Evolutionary conservation across 1,140 invertebrate genomes (phyloP), one percentile per base, ranked within the genome.

Genomic region (Teleopsis dalmanni): DNA sequence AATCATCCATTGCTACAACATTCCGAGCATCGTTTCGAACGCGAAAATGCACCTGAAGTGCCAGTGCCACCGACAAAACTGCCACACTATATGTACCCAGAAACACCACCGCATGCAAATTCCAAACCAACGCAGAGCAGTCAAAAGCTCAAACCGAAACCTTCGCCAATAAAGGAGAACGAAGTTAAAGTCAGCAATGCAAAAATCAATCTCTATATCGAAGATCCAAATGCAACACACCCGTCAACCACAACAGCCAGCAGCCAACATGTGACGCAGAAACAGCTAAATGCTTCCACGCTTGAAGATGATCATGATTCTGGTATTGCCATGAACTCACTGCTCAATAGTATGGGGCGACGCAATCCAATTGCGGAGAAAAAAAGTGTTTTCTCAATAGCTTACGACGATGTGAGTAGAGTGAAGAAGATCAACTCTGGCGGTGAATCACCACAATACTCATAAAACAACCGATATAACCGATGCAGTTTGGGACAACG

Each of bases 311-410:
- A 86, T 59, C 64, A 74, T 23, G 83, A 87, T 65, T 86, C 85
- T 2, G 84, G 83, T 3, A 86, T 85, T 51, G 81, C 81, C 0
- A 78, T 86, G 72, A 81, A 81, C 22, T 75, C 78, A 0, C 65
- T 80, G 40, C 70, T 76, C 27, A 55, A 77, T 48, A 71, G 79
- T 68, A 71, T 75, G 58, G 56, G 72, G 53, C 72, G 81, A 57
- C 67, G 80, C 56, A 77, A 87, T 58, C 82, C 87, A 37, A 81
- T 91, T 50, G 78, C 91, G 19, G 88, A 92, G 57, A 93, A 92
- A 73, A 92, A 92, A 61, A 92, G 89, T 64, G 82, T 94, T n/a
- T 94, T 93, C 58, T 91, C 89, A 1, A 93, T 94, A 54, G 88
- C 89, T 3, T 94, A 93, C 60, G 87, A 88, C 61, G 88, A 91